Evolutionary conservation across 2,888 invertebrate species (phyloP).

Genomic region (Synanthedon andrenaeformis): DNA sequence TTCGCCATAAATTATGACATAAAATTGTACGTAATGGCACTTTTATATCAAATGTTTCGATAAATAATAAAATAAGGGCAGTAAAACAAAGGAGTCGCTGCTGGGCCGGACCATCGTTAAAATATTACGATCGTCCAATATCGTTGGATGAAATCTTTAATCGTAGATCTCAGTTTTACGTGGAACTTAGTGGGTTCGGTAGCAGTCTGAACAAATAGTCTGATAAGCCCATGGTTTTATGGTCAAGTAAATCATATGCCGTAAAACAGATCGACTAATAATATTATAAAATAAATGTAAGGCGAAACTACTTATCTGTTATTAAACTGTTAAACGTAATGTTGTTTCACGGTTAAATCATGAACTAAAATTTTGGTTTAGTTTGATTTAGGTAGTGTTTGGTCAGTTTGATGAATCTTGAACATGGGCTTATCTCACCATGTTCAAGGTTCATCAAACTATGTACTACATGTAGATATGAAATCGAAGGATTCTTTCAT

Average conservation of each 20-base stretch:
- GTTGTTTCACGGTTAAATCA: too few relatives aligned
- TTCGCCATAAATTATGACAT: slow-evolving; percentile 45
- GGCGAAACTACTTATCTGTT: too few relatives aligned
- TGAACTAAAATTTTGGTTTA: too few relatives aligned
- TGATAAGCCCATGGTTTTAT: slow-evolving; percentile 37
- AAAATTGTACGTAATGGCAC: slow-evolving; percentile 50
- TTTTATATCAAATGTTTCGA: slow-evolving; percentile 61
- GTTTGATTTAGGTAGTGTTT: too few relatives aligned
- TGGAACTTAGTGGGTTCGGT: slow-evolving; percentile 32
- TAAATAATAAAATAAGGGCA: slow-evolving; percentile 62
- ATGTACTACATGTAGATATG: too few relatives aligned
- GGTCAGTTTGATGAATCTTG: too few relatives aligned
- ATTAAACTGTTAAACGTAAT: too few relatives aligned
- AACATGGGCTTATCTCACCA: too few relatives aligned
- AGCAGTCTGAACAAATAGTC: slow-evolving; percentile 31
- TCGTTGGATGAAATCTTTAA: slow-evolving; percentile 62
- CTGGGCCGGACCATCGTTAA: slow-evolving; percentile 53
- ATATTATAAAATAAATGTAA: slow-evolving; percentile 1
- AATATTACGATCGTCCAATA: slow-evolving; percentile 66
- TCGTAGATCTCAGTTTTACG: slow-evolving; percentile 49
- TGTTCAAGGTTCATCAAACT: too few relatives aligned
- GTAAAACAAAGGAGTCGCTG: slow-evolving; percentile 55
- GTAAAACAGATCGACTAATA: slow-evolving; percentile 37
- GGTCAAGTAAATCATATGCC: slow-evolving; percentile 38
- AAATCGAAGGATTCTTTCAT: too few relatives aligned